A percentile compares a stretch with the other conserved stretches of the same genome.
phyloP scores from a whole-genome alignment of 2,113 vertebrate species.

The Bubalus kerabau region DNA sequence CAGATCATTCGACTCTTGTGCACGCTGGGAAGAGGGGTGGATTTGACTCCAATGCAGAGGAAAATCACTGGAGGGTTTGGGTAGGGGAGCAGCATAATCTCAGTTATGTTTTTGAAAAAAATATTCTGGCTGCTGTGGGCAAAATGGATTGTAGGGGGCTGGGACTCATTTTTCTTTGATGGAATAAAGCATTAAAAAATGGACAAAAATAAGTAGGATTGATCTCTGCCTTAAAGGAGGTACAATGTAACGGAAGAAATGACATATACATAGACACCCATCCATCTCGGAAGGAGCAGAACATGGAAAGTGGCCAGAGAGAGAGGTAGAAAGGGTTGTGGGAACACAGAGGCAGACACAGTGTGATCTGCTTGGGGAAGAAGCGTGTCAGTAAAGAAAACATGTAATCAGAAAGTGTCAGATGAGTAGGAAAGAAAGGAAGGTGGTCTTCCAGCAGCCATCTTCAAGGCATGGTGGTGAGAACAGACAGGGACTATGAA shows the following conservation, averaged over 20 bases:
- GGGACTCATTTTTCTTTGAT: not conserved
- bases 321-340: not conserved
- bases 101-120: not conserved
- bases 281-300: not conserved
- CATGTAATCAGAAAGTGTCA: not conserved
- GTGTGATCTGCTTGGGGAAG: not conserved
- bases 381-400: not conserved
- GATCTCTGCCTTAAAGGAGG: not conserved
- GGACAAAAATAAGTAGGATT: not conserved
- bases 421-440: not conserved
- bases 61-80: not conserved
- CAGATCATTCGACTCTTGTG: not conserved
- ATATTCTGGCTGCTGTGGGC: not conserved
- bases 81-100: not conserved
- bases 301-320: not conserved
- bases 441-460: not conserved
- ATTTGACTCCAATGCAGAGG: not conserved
- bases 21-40: not conserved
- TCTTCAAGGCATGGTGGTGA: not conserved
- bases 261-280: not conserved
- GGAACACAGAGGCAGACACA: not conserved
- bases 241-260: not conserved
- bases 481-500: not conserved
- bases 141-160: not conserved
- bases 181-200: not conserved